These are phyloP conservation scores for Helarctos malayanus DNA, from an alignment of 2,797 vertebrate species.

Conservation along the genomic window DNA sequence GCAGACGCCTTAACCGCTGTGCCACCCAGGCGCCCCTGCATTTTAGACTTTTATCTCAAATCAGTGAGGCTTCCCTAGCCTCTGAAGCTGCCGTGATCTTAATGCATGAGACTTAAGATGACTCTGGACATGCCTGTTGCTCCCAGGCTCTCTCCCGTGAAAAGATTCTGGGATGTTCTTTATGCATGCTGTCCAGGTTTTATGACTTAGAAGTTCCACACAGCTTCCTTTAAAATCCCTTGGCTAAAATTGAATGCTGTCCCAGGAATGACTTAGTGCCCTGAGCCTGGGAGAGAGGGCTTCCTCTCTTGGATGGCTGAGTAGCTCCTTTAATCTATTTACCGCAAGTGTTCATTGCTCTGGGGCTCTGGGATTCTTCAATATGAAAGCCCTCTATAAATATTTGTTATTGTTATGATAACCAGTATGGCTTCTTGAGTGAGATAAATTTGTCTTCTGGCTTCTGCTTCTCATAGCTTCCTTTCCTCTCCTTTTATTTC, in stretches of 20 bases:
- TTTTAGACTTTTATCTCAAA: constrained; percentile 52
- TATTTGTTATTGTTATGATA: constrained; percentile 78
- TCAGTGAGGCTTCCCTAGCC: constrained; percentile 43
- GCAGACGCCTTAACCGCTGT: too few relatives aligned
- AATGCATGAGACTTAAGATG: constrained; percentile 46
- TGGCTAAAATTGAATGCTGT: constrained; percentile 68
- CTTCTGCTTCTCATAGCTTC: constrained; percentile 70
- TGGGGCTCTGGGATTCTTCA: constrained; percentile 70
- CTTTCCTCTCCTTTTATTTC: constrained; percentile 62
- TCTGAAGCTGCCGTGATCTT: constrained; percentile 28
- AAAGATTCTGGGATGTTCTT: constrained; percentile 63
- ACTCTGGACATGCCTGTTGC: neutral
- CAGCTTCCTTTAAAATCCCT: constrained; percentile 65
- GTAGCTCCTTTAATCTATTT: constrained; percentile 81
- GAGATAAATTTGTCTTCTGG: constrained; percentile 80
- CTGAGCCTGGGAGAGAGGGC: constrained; percentile 60
- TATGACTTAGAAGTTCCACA: constrained; percentile 71
- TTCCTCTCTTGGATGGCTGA: constrained; percentile 75
- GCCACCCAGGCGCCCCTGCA: too few relatives aligned
- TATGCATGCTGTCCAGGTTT: constrained; percentile 65
- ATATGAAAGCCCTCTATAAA: constrained; percentile 74
- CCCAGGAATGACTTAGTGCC: constrained; percentile 73
- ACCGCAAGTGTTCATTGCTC: constrained; percentile 76
- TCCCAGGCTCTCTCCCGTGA: constrained; percentile 43
- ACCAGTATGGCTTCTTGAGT: constrained; percentile 78